Base-by-base conservation (phyloP, 1,140 invertebrate genomes). In the Rhagoletis pomonella region DNA sequence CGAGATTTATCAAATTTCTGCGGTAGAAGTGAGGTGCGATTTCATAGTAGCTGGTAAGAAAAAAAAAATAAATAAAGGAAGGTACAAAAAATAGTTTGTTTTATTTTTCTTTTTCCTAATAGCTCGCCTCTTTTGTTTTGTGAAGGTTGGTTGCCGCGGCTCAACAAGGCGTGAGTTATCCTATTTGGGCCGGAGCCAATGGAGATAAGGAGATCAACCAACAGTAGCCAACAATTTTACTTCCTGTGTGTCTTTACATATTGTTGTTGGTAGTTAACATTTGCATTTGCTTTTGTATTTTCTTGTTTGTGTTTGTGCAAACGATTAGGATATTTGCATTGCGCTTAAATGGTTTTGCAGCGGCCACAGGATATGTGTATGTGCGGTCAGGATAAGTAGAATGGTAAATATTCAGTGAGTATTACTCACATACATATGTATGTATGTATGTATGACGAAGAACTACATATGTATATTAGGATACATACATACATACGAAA, bases 191-290 rank as follows among this genome's bases (percentile, higher is more conserved):
- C 50, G 50, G 17, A 42, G 7, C n/a, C 17, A 39, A 67, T 6
- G 39, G 0, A 67, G 14, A 67, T 4, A 62, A 62, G 17, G 12
- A 62, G 4, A 19, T 9, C 44, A 1, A 10, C 6, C 47, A 6
- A 81, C 73, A 81, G 73, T 81, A 81, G 73, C 73, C 47, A 81
- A 81, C 73, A 58, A 81, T n/a, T 81, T 81, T 81, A 81, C 73
- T 81, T 81, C 73, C 73, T 81, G 73, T 81, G 1, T 81, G 50
- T 6, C 7, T 44, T 17, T 73, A 44, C 44, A 10, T 81, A n/a
- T 81, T 55, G 44, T 81, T 81, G 73, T 81, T 7, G 73, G n/a
- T n/a, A 81, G 47, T 47, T n/a, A 12, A 55, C 42, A 81, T 81
- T 81, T 81, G 7, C 19, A 81, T 81, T 81, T 19, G 1, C 6